phyloP scores from a whole-genome alignment of 1,140 invertebrate species.

The Pogonognathellus flavescens region DNA sequence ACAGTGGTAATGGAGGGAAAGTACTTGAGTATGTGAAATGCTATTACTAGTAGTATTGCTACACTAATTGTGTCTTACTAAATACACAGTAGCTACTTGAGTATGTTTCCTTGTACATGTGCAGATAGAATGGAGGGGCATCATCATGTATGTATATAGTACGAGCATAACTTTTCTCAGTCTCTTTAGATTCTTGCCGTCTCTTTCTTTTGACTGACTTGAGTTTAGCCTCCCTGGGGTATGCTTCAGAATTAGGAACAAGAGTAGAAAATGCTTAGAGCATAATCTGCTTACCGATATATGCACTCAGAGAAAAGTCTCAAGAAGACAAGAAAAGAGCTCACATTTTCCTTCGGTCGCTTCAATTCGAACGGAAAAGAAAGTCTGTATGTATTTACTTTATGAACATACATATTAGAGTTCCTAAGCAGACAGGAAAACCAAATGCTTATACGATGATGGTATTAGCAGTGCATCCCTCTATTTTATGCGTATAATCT shows the following conservation, averaged over 20 bases:
- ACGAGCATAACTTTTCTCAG: conserved; percentile 43
- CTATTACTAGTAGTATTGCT: too few relatives aligned
- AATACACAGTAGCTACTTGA: neutral
- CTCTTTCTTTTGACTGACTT: conserved; percentile 50
- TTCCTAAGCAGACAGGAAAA: too few relatives aligned
- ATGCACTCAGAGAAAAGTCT: conserved; percentile 40
- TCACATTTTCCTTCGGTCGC: conserved; percentile 20
- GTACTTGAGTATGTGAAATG: too few relatives aligned
- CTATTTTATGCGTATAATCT: too few relatives aligned
- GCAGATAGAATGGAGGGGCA: neutral
- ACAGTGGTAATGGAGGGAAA: too few relatives aligned
- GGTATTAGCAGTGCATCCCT: too few relatives aligned
- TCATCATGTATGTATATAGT: neutral
- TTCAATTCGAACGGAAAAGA: conserved; percentile 22
- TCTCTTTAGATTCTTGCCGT: conserved; percentile 46
- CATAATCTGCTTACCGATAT: conserved; percentile 50
- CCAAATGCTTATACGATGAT: too few relatives aligned
- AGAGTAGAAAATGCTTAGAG: conserved; percentile 50
- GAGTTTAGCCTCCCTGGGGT: conserved; percentile 47
- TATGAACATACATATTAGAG: neutral
- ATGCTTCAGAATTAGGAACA: conserved; percentile 45
- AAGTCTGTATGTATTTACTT: neutral
- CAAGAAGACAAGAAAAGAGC: conserved; percentile 48
- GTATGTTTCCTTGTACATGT: neutral
- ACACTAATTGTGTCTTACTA: too few relatives aligned